A percentile compares a stretch with the other conserved stretches of the same genome.
Conservation (phyloP, 2,113 vertebrate species). For the Dendrocopos noguchii region DNA sequence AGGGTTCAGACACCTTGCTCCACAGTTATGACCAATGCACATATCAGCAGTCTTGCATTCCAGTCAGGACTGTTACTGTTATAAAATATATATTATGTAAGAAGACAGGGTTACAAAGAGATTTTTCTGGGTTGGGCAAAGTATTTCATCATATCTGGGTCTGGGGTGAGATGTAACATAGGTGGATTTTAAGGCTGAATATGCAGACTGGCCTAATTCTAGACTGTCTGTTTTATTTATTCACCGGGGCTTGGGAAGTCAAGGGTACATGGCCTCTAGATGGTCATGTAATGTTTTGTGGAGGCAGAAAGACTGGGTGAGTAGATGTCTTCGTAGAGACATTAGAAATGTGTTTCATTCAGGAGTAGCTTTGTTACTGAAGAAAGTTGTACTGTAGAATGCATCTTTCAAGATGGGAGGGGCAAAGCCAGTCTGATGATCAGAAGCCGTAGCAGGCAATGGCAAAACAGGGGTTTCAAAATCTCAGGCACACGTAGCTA, state of each 20-base stretch:
- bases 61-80: neutral
- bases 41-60: neutral
- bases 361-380: neutral
- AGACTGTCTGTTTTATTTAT: neutral
- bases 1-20: neutral
- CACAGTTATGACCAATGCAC: neutral
- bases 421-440: neutral
- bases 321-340: neutral
- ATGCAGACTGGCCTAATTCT: neutral
- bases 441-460: neutral
- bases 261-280: neutral
- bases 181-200: neutral
- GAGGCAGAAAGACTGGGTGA: neutral
- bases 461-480: neutral
- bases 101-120: neutral
- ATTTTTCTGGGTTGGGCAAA: neutral
- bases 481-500: neutral
- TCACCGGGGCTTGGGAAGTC: neutral
- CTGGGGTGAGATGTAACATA: neutral
- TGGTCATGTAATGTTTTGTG: neutral
- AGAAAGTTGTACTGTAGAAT: neutral
- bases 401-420: neutral
- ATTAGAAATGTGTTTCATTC: neutral
- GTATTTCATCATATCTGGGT: neutral
- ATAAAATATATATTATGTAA: neutral